These are phyloP conservation scores for Papilio xuthus DNA, from an alignment of 1,140 invertebrate genomes.

Conservation along the genomic window DNA sequence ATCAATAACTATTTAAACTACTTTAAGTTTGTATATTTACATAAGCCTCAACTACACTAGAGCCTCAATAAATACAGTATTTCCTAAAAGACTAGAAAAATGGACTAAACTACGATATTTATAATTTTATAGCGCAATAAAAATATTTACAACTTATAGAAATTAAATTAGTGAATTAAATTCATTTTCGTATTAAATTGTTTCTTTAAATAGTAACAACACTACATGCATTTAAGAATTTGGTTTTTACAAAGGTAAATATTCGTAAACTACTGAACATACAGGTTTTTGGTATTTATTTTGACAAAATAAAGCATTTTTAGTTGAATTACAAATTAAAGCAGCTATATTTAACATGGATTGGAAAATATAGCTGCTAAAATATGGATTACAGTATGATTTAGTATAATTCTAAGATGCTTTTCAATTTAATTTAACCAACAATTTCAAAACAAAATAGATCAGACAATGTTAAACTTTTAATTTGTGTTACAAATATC, in stretches of 20 bases:
- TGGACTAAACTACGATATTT: not conserved
- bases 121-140: not conserved
- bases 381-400: too few species aligned
- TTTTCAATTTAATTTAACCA: too few species aligned
- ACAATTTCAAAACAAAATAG: too few species aligned
- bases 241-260: not conserved
- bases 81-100: not conserved
- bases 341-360: too few species aligned
- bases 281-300: too few species aligned
- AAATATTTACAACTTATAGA: not conserved
- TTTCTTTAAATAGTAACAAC: not conserved
- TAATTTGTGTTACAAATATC: not conserved
- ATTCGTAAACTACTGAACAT: too few species aligned
- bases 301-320: too few species aligned
- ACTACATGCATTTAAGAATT: not conserved
- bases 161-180: constrained; percentile 3
- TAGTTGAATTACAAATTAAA: too few species aligned
- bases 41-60: not conserved
- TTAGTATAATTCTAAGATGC: too few species aligned
- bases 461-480: not conserved
- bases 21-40: constrained; percentile 1
- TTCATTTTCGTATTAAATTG: not conserved
- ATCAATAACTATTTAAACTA: not conserved
- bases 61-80: not conserved
- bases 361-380: too few species aligned